Base-by-base conservation (phyloP, 1,140 invertebrate species). In the Limonius californicus region DNA sequence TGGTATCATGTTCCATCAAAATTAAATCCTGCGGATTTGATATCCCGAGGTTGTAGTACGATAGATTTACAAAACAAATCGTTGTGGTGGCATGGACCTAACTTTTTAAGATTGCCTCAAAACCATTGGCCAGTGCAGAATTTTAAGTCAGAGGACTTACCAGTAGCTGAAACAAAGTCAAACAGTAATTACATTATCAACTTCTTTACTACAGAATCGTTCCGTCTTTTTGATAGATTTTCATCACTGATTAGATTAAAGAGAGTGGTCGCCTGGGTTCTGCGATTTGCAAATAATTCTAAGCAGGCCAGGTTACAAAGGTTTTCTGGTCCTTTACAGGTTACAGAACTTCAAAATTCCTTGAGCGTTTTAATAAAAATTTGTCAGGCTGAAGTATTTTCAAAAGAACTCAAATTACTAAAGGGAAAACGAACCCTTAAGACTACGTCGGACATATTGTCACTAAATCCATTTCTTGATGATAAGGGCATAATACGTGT, bases 391-490 rank as follows among this genome's bases (percentile, higher is more conserved):
- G 11, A 16, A 3, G 15, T 12, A 15, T 56, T 56, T 35, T 15
- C 23, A 4, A 35, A 32, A 15, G 54, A 56, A 30, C 3, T 32
- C 7, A 27, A 56, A 30, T 2, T 4, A 11, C 18, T 56, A 2
- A 27, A 15, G 6, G 8, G 3, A 30, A 19, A 35, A 7, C 2
- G 3, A 12, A 7, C 21, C 6, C 7, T 56, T 9, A 27, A 32
- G 2, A 32, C 12, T 14, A 56, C 21, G 11, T 16, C 12, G 8
- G 6, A 12, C 9, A n/a, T 56, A 14, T 15, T 55, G 50, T 3
- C 11, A 12, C 18, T 62, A 21, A 59, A 54, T 62, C 75, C 74
- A 0, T 78, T 77, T 59, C 0, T 78, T 6, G 76, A 78, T 57
- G 3, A 63, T 6, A n/a, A 63, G 7, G 72, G 69, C 11, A 20